Conservation (phyloP, 2,888 invertebrate genomes). For the Spialia ferax region DNA sequence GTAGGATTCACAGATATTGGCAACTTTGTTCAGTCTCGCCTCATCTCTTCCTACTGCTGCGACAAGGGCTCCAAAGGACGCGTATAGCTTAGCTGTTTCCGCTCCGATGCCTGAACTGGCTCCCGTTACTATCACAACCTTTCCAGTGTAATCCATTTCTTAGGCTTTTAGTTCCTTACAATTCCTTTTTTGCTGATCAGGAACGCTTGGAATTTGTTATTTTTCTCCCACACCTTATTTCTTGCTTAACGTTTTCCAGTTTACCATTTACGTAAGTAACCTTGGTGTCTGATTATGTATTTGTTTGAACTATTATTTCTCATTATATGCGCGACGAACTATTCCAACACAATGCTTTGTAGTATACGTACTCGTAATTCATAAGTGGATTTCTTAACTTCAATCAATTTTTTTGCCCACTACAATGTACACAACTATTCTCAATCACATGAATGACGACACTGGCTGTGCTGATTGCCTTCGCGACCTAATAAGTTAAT, state of each 20-base stretch:
- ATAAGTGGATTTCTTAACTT: neutral
- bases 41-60: conserved; percentile 66
- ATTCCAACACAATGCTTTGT: neutral
- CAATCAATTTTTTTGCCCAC: neutral
- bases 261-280: neutral
- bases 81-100: conserved; percentile 65
- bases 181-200: neutral
- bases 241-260: neutral
- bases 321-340: neutral
- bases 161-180: neutral
- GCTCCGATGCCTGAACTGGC: conserved; percentile 72
- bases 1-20: conserved; percentile 54
- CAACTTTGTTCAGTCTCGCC: conserved; percentile 57
- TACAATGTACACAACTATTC: neutral
- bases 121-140: conserved; percentile 67
- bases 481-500: conserved; percentile 11
- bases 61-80: conserved; percentile 59
- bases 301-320: neutral
- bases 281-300: neutral
- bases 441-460: neutral
- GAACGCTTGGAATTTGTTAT: neutral
- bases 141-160: conserved; percentile 60
- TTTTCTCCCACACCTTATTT: neutral
- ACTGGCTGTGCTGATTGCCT: conserved; percentile 2
- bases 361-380: too few species aligned